Evolutionary conservation across 2,888 invertebrate genomes (phyloP).

Genomic region (Ochropacha duplaris): DNA sequence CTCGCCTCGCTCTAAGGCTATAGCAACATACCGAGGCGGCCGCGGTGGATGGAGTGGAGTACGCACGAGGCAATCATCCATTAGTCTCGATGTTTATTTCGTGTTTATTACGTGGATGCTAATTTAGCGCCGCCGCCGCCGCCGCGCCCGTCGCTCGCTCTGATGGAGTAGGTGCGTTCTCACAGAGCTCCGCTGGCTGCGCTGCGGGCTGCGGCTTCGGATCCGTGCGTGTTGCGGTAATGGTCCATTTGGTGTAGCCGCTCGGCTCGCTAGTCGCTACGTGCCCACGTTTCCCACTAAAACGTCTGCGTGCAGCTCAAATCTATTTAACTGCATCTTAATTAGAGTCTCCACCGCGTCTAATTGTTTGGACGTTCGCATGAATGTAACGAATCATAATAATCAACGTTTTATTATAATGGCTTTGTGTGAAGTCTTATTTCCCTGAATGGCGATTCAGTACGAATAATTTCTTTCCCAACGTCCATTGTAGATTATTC

Average conservation of each 20-base stretch:
- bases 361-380: conserved; percentile 48
- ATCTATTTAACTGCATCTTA: conserved; percentile 53
- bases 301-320: conserved; percentile 38
- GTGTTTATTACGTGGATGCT: conserved; percentile 67
- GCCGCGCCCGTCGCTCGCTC: conserved; percentile 40
- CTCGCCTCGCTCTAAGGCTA: too few species aligned
- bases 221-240: conserved; percentile 33
- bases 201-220: conserved; percentile 18
- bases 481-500: conserved; percentile 68
- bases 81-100: conserved; percentile 76
- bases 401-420: conserved; percentile 57
- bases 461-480: conserved; percentile 61
- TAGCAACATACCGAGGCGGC: conserved; percentile 19
- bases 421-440: conserved; percentile 48
- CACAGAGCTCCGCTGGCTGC: conserved; percentile 26
- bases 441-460: conserved; percentile 54
- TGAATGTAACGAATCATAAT: conserved; percentile 60
- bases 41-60: conserved; percentile 4
- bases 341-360: conserved; percentile 45
- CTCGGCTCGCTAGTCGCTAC: too few species aligned
- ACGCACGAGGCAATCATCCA: conserved; percentile 60
- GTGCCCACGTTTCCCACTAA: conserved; percentile 37
- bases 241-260: conserved; percentile 33
- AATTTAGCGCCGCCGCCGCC: conserved; percentile 61
- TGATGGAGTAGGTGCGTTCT: conserved; percentile 44